A percentile compares a stretch with the other conserved stretches of the same genome.
These are phyloP conservation scores for Idris sp. DNA, from an alignment of 1,140 invertebrate species.

Conservation along the genomic window DNA sequence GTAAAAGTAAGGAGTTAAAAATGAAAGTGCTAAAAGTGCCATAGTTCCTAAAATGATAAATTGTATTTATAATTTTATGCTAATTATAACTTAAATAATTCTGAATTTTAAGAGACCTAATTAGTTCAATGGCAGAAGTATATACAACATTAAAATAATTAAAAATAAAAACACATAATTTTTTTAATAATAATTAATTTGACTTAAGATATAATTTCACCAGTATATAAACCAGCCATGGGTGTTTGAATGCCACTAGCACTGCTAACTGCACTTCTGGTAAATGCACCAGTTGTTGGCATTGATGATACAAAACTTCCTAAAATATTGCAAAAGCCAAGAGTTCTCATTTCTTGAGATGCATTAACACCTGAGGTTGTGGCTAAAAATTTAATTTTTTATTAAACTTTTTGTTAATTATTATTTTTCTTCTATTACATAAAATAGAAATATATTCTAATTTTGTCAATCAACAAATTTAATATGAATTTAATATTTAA, in stretches of 20 bases:
- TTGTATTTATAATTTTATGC: no score
- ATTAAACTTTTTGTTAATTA: no score
- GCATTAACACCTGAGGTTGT: conserved; percentile 79
- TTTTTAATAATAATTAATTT: no score
- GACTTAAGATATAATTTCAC: conserved; percentile 67
- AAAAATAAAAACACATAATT: no score
- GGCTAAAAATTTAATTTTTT: conserved; percentile 56
- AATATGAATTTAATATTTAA: no score
- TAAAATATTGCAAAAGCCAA: conserved; percentile 84
- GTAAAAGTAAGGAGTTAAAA: conserved; percentile 84
- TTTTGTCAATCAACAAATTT: no score
- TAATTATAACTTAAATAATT: no score
- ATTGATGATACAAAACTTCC: conserved; percentile 86
- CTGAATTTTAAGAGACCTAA: no score
- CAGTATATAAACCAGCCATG: conserved; percentile 83
- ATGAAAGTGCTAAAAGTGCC: conserved; percentile 81
- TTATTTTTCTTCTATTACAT: no score
- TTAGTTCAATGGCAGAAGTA: no score
- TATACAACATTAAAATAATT: no score
- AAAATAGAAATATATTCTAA: no score
- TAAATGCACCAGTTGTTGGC: conserved; percentile 86
- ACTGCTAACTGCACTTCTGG: conserved; percentile 86
- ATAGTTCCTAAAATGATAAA: conserved; percentile 77
- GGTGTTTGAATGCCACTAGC: conserved; percentile 87
- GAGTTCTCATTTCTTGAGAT: conserved; percentile 84